These are phyloP conservation scores for Eremobia ochroleuca DNA, from an alignment of 2,888 invertebrate genomes.

Conservation along the genomic window DNA sequence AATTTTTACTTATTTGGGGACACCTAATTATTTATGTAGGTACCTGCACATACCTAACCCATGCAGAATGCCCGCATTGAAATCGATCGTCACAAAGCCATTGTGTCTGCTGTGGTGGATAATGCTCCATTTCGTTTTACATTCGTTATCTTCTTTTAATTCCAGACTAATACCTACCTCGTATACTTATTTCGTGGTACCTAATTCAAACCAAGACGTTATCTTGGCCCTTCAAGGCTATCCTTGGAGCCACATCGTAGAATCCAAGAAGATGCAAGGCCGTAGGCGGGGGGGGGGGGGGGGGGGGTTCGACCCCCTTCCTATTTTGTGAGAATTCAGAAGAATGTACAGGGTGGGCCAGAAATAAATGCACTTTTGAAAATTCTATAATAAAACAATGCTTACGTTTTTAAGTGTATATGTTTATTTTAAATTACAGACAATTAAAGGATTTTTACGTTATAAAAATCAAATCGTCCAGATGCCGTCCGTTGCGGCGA, in stretches of 20 bases:
- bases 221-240: neutral
- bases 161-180: neutral
- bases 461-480: too few relatives aligned
- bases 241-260: neutral
- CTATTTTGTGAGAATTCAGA: neutral
- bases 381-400: too few relatives aligned
- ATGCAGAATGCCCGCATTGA: slow-evolving; percentile 20
- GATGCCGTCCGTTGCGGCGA: too few relatives aligned
- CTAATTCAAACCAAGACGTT: neutral
- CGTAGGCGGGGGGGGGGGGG: neutral
- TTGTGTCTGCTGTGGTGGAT: neutral
- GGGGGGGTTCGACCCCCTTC: neutral
- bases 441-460: too few relatives aligned
- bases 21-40: neutral
- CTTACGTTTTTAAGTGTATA: too few relatives aligned
- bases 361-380: too few relatives aligned
- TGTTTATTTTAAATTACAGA: too few relatives aligned
- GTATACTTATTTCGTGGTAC: neutral
- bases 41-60: neutral
- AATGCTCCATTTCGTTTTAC: neutral
- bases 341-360: too few relatives aligned
- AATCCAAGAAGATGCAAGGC: neutral
- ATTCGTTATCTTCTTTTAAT: neutral
- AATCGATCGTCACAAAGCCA: slow-evolving; percentile 25
- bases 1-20: neutral